phyloP scores from a whole-genome alignment of 2,797 vertebrate species.

The Danionella dracula region DNA sequence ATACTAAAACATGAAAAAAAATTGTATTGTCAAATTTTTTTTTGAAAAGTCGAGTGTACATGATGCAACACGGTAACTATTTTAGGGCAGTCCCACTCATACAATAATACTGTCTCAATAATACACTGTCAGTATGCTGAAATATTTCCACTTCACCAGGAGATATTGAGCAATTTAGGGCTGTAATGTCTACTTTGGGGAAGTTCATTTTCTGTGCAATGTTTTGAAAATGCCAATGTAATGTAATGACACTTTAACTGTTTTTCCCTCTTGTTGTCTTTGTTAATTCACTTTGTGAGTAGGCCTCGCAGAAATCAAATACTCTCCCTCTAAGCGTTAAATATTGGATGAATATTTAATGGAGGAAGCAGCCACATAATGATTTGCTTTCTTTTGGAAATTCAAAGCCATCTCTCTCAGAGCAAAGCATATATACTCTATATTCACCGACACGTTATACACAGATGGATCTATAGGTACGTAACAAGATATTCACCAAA shows the following conservation, averaged over 20 bases:
- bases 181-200: background rate
- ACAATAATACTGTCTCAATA: slow-evolving; percentile 21
- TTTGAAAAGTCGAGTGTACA: no score
- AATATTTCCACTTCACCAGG: slow-evolving; percentile 1
- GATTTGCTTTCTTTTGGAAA: slow-evolving; percentile 16
- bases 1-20: no score
- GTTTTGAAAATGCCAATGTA: background rate
- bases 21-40: no score
- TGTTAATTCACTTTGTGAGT: slow-evolving; percentile 4
- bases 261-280: slow-evolving; percentile 21
- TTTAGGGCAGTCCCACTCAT: no score
- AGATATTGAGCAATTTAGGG: slow-evolving; percentile 1
- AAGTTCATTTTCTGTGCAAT: background rate
- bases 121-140: background rate
- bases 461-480: background rate
- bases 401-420: slow-evolving; percentile 21
- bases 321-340: background rate
- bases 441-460: slow-evolving; percentile 3
- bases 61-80: no score
- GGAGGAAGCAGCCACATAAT: slow-evolving; percentile 21
- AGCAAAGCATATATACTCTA: background rate
- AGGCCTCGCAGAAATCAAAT: slow-evolving; percentile 17
- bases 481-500: background rate
- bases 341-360: slow-evolving; percentile 30
- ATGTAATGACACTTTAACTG: background rate